Conservation (phyloP, 2,113 vertebrate species). For the Monopterus albus region DNA sequence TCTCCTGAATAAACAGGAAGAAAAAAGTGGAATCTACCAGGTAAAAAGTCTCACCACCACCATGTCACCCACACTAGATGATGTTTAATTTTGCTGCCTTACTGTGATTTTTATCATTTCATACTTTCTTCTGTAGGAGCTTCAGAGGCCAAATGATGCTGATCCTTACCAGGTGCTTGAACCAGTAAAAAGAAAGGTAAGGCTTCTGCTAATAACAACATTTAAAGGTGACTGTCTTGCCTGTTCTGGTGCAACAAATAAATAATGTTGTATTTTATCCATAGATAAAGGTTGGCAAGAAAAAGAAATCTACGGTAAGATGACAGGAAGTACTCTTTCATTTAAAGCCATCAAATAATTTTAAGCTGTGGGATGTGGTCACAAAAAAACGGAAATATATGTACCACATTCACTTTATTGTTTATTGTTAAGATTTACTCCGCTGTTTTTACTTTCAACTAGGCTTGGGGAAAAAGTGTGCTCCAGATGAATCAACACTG, state of each 20-base stretch:
- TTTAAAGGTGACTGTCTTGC: not conserved
- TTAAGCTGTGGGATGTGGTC: no score
- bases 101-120: not conserved
- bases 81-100: not conserved
- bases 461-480: no score
- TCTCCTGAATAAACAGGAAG: constrained; percentile 4
- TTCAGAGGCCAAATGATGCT: constrained; percentile 22
- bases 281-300: constrained; percentile 60
- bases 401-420: no score
- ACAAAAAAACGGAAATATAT: no score
- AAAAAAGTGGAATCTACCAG: constrained; percentile 43
- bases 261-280: constrained; percentile 8
- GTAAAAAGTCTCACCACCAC: constrained; percentile 17
- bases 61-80: not conserved
- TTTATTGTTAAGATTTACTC: no score
- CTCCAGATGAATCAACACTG: no score
- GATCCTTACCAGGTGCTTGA: constrained; percentile 67
- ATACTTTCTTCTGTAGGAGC: constrained; percentile 36
- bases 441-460: no score
- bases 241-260: not conserved
- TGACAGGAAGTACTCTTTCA: no score
- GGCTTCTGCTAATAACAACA: not conserved
- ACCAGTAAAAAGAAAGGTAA: constrained; percentile 46
- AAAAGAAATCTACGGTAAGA: constrained; percentile 57
- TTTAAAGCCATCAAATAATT: no score